phyloP scores from a whole-genome alignment of 2,888 invertebrate genomes.

The Perizoma affinitatum region DNA sequence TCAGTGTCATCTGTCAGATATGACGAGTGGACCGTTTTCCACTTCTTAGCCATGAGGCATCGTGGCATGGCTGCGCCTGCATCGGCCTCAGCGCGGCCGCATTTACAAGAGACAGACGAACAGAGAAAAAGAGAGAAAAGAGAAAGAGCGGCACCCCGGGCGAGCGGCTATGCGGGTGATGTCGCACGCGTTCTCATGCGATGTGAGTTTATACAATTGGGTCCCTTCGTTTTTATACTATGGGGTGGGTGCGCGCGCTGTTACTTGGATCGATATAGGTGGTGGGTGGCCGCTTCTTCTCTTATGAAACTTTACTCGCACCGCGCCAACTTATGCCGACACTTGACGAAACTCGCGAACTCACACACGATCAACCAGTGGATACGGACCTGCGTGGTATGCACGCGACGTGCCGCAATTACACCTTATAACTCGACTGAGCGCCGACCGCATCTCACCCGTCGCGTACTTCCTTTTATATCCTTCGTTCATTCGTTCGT shows the following conservation, averaged over 20 bases:
- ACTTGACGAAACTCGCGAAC: conserved; percentile 58
- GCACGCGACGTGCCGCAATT: conserved; percentile 37
- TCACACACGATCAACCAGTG: conserved; percentile 72
- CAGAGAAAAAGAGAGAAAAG: conserved; percentile 80
- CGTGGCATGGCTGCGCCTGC: conserved; percentile 92
- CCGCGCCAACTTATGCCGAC: conserved; percentile 66
- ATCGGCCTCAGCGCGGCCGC: conserved; percentile 82
- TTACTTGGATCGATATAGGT: conserved; percentile 71
- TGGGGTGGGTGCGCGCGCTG: conserved; percentile 71
- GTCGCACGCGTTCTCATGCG: conserved; percentile 84
- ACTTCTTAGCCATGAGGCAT: conserved; percentile 98
- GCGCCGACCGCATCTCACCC: conserved; percentile 3
- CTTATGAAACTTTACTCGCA: conserved; percentile 66
- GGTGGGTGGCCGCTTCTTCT: conserved; percentile 53
- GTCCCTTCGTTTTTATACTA: conserved; percentile 76
- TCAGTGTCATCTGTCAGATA: conserved; percentile 86
- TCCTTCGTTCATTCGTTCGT: not conserved
- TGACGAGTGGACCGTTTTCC: conserved; percentile 89
- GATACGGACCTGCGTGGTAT: conserved; percentile 46
- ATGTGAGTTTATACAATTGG: conserved; percentile 76
- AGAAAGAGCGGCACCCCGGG: conserved; percentile 83
- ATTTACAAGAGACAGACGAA: conserved; percentile 81
- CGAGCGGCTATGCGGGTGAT: conserved; percentile 77
- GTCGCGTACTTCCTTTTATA: not conserved
- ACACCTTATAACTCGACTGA: conserved; percentile 7